phyloP scores from a whole-genome alignment of 2,888 invertebrate genomes.

The Nowickia ferox region DNA sequence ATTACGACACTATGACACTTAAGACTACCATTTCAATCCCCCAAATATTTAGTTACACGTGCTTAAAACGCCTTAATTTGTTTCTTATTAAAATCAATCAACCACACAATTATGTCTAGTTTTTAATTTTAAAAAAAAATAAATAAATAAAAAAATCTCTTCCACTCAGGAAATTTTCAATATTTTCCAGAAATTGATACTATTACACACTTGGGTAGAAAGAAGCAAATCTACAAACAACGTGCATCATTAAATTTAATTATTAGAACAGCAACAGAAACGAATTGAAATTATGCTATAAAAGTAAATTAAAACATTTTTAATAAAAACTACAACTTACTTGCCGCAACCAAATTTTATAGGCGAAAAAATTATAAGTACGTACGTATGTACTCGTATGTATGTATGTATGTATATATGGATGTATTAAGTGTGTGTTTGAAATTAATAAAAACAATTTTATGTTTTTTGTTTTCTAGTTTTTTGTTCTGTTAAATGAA shows the following conservation, averaged over 20 bases:
- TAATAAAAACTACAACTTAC: slow-evolving; percentile 26
- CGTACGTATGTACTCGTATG: not conserved
- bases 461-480: slow-evolving; percentile 56
- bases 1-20: no score
- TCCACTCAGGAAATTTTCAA: not conserved
- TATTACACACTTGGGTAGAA: not conserved
- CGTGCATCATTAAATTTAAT: slow-evolving; percentile 52
- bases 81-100: not conserved
- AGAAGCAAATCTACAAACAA: slow-evolving; percentile 1
- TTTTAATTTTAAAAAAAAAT: not conserved
- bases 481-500: slow-evolving; percentile 62
- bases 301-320: slow-evolving; percentile 66
- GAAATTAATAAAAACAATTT: slow-evolving; percentile 49
- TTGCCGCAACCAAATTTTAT: slow-evolving; percentile 49
- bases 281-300: slow-evolving; percentile 64
- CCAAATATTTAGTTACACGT: not conserved
- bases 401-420: no score
- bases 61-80: not conserved
- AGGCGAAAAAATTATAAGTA: slow-evolving; percentile 7
- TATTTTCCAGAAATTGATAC: slow-evolving; percentile 28
- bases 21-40: no score
- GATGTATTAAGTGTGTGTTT: slow-evolving; percentile 26
- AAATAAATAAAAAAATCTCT: no score
- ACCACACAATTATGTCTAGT: not conserved
- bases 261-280: slow-evolving; percentile 31